Percentiles rank a stretch among this genome's conserved stretches.
These are phyloP conservation scores for Hozukius guyotensis DNA, from an alignment of 2,797 vertebrate species.

Conservation along the genomic window DNA sequence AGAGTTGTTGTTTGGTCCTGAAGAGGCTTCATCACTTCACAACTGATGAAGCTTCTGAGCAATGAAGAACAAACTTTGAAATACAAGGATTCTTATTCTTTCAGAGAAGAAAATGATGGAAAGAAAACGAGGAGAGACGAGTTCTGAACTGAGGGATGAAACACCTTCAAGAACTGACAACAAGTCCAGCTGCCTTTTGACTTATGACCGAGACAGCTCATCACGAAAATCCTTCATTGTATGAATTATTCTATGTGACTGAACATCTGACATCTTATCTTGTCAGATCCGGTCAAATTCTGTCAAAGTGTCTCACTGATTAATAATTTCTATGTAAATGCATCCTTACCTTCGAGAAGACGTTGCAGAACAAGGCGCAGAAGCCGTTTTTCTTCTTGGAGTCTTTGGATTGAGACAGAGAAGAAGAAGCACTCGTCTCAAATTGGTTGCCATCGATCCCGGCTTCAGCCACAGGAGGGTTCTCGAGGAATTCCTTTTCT, in stretches of 20 bases:
- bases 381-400: neutral
- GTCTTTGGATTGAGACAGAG: neutral
- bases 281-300: neutral
- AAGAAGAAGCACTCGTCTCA: neutral
- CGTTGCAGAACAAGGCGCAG: neutral
- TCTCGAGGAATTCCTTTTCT: neutral
- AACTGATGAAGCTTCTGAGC: neutral
- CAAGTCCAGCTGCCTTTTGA: neutral
- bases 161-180: neutral
- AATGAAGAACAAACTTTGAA: neutral
- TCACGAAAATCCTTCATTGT: neutral
- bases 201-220: neutral
- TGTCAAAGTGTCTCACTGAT: neutral
- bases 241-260: neutral
- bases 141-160: neutral
- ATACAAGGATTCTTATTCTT: neutral
- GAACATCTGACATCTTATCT: neutral
- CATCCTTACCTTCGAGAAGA: neutral
- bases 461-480: neutral
- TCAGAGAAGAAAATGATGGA: neutral
- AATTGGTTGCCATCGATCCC: no score
- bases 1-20: neutral
- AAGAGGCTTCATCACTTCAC: neutral
- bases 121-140: neutral
- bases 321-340: neutral